phyloP scores from a whole-genome alignment of 1,140 invertebrate genomes.

The Aphaenogaster floridana region DNA sequence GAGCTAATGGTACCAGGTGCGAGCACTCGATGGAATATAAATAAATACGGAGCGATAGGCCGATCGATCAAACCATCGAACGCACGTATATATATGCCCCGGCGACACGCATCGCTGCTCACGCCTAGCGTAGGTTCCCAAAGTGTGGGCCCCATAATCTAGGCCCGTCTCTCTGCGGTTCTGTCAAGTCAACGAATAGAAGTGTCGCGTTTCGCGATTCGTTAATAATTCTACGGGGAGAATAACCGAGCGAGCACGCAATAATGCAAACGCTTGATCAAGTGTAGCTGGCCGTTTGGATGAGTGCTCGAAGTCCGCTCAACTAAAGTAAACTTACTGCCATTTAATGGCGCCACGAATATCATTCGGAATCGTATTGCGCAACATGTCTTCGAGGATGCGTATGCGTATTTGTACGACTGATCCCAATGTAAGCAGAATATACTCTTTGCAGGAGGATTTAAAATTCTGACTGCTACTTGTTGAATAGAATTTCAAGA shows the following conservation, averaged over 20 bases:
- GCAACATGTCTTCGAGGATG: neutral
- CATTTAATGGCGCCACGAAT: constrained; percentile 1
- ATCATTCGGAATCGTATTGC: constrained; percentile 17
- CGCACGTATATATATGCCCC: constrained; percentile 40
- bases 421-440: neutral
- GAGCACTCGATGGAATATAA: constrained; percentile 78
- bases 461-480: constrained; percentile 12
- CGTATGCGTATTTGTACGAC: neutral
- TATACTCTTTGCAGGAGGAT: neutral
- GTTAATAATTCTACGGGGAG: constrained; percentile 53
- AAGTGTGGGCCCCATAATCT: constrained; percentile 19
- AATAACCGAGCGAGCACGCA: constrained; percentile 25
- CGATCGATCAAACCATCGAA: constrained; percentile 79
- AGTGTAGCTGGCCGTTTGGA: constrained; percentile 17
- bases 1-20: constrained; percentile 77
- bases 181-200: constrained; percentile 27
- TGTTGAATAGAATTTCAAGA: neutral
- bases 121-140: constrained; percentile 41
- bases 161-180: constrained; percentile 15
- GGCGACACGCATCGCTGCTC: constrained; percentile 73
- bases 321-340: constrained; percentile 3
- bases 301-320: constrained; percentile 12
- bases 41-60: constrained; percentile 76
- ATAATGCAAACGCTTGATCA: constrained; percentile 51
- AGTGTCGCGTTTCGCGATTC: constrained; percentile 43